Percentiles rank a stretch among this genome's conserved stretches.
These are phyloP conservation scores for Cryptoleucopteryx plumbea DNA, from an alignment of 2,113 vertebrate genomes.

Conservation along the genomic window DNA sequence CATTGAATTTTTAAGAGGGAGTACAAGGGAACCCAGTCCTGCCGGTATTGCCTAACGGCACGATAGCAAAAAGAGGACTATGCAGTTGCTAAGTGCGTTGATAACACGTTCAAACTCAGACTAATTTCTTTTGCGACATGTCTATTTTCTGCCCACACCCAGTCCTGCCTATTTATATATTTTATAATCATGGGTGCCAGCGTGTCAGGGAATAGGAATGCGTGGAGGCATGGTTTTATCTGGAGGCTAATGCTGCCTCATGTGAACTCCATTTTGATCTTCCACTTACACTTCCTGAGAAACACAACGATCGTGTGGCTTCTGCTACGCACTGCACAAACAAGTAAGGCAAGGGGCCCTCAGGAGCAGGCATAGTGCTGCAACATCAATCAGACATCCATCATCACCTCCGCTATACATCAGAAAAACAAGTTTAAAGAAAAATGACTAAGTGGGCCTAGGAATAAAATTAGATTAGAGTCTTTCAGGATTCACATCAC, in stretches of 20 bases:
- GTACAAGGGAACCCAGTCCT: not conserved
- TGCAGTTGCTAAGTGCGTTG: accelerated
- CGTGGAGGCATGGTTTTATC: not conserved
- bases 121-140: not conserved
- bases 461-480: not conserved
- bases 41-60: not conserved
- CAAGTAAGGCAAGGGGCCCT: not conserved
- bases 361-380: not conserved
- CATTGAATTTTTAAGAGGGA: not conserved
- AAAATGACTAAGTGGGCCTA: not conserved
- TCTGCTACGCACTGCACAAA: not conserved
- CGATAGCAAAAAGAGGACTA: not conserved
- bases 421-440: not conserved
- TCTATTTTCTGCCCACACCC: not conserved
- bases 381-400: not conserved
- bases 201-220: not conserved
- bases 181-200: not conserved
- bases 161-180: not conserved
- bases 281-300: not conserved
- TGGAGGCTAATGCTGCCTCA: not conserved
- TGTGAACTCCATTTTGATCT: not conserved
- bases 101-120: not conserved
- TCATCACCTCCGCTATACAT: not conserved
- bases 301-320: not conserved
- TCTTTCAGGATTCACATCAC: not conserved